These are phyloP conservation scores for Stenurella melanura DNA, from an alignment of 2,888 invertebrate genomes.

Conservation along the genomic window DNA sequence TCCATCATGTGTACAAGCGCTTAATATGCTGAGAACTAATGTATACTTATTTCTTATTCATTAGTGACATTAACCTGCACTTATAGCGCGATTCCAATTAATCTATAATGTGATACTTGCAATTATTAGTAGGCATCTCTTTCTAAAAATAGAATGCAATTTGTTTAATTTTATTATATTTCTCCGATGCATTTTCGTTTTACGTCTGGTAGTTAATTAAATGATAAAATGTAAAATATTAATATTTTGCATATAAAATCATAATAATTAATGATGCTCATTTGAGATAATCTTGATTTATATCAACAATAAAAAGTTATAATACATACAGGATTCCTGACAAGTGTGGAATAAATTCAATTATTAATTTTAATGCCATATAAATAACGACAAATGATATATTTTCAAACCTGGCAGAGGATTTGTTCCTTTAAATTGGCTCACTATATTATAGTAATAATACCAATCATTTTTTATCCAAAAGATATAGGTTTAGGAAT, in stretches of 20 bases:
- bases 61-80: conserved; percentile 18
- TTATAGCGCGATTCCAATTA: conserved; percentile 15
- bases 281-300: conserved; percentile 27
- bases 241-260: conserved; percentile 18
- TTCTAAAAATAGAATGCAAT: not conserved
- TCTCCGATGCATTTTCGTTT: not conserved
- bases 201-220: conserved; percentile 5
- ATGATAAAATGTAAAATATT: conserved; percentile 10
- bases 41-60: conserved; percentile 12
- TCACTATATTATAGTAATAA: too few species aligned
- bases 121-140: not conserved
- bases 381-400: conserved; percentile 5
- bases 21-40: conserved; percentile 18
- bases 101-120: not conserved
- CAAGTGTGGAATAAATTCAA: conserved; percentile 8
- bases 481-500: too few species aligned
- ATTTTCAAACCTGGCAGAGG: not conserved
- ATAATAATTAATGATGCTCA: conserved; percentile 8
- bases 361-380: not conserved
- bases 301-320: conserved; percentile 15
- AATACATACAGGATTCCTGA: not conserved
- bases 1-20: not conserved
- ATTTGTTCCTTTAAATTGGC: too few species aligned
- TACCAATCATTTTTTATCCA: too few species aligned
- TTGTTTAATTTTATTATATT: conserved; percentile 2